Evolutionary conservation across 2,797 vertebrate species (phyloP).

Genomic region (Craterocephalus amniculus): DNA sequence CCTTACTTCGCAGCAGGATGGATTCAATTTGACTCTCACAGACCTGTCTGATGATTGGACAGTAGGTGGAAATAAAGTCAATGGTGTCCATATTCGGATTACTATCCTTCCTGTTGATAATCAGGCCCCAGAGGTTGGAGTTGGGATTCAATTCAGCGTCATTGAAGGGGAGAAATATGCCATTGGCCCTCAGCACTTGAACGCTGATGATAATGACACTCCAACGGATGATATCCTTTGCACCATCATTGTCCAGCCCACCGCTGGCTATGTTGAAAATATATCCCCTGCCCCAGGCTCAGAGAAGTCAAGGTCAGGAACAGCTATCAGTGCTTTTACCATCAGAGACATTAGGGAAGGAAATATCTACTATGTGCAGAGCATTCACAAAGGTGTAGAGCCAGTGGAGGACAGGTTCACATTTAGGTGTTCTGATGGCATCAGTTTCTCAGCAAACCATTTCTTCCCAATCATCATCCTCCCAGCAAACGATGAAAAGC

Average conservation of each 20-base stretch:
- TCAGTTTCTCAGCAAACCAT: constrained; percentile 90
- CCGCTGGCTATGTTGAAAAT: constrained; percentile 92
- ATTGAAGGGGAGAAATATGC: constrained; percentile 87
- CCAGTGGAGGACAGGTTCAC: constrained; percentile 92
- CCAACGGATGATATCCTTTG: constrained; percentile 91
- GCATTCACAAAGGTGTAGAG: constrained; percentile 91
- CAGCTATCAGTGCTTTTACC: constrained; percentile 92
- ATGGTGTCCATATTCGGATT: constrained; percentile 86
- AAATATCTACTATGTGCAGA: constrained; percentile 93
- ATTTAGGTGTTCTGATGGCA: constrained; percentile 93
- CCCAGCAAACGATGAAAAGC: constrained; percentile 92
- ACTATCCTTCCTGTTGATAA: constrained; percentile 93
- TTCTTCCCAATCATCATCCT: constrained; percentile 90
- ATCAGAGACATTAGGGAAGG: constrained; percentile 88
- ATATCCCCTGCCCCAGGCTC: constrained; percentile 94
- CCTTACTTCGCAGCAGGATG: constrained; percentile 83
- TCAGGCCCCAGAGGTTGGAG: constrained; percentile 87
- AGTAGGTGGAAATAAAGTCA: constrained; percentile 85
- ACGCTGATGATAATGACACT: constrained; percentile 88
- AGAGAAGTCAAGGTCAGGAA: constrained; percentile 92
- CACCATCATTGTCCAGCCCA: constrained; percentile 90
- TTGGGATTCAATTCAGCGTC: constrained; percentile 86
- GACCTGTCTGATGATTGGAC: constrained; percentile 93
- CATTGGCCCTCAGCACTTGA: constrained; percentile 84
- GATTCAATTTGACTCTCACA: constrained; percentile 92